Evolutionary conservation across 2,113 vertebrate genomes (phyloP), one percentile per base, ranked within the genome.

Genomic region (Ptilonorhynchus violaceus): DNA sequence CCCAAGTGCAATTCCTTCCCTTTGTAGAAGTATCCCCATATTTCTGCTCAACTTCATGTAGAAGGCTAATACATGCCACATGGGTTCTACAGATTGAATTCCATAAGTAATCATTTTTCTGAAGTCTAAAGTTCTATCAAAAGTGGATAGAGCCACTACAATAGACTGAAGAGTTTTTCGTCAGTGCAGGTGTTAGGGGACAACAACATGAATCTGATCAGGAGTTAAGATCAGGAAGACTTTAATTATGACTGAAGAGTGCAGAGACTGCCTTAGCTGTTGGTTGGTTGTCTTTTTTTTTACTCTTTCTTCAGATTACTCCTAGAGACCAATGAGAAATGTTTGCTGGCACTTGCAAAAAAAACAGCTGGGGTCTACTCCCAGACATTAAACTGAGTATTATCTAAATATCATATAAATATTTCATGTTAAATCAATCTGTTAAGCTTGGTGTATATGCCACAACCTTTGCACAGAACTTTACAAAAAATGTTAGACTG

Each of bases 371-470:
- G 46, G 16, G 10, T 89, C 47, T 89, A 67, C 76, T 92, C 93
- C 49, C 63, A 82, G 55, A 80, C 31, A 76, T 75, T 89, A 95
- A 52, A 13, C 42, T 85, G 30, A 82, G 7, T 55, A 35, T 92
- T 80, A 90, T 72, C 56, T 94, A 94, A 92, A 95, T 88, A 89
- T 81, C 53, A 28, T 52, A 67, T 90, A 89, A 80, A 93, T 96
- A 74, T 88, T 93, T 92, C 35, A 75, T 63, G 30, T 68, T 85
- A 74, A 94, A 88, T 94, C 44, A 88, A 77, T 93, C 88, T 92
- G 30, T 81, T 92, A 93, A 85, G 47, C 18, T 73, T 79, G 53
- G 7, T 86, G 59, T 55, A n/a, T 49, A 78, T 70, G 49, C 60
- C 41, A 86, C 46, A 91, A 72, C 35, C 28, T 92, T 88, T 70